These are phyloP conservation scores for Ommatoiulus sabulosus DNA, from an alignment of 2,888 invertebrate genomes.

Conservation along the genomic window DNA sequence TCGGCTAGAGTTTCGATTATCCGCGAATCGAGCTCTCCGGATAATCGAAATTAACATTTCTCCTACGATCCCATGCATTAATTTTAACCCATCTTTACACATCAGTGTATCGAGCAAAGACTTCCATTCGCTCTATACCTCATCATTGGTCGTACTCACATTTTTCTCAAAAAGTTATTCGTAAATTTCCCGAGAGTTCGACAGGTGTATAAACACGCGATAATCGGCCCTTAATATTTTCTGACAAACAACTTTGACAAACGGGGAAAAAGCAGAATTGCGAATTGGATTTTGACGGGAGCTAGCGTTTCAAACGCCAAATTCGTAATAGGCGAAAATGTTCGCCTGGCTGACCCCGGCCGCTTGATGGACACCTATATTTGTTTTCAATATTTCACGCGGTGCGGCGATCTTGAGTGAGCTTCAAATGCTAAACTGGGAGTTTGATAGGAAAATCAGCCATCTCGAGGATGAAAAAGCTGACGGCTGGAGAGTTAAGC, in stretches of 20 bases:
- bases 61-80: too few relatives aligned
- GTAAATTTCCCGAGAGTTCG: too few relatives aligned
- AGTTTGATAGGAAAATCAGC: slow-evolving; percentile 51
- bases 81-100: too few relatives aligned
- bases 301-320: neutral
- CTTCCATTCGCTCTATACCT: too few relatives aligned
- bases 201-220: too few relatives aligned
- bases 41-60: too few relatives aligned
- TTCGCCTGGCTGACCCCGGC: neutral
- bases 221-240: neutral
- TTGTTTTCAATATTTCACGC: slow-evolving; percentile 43
- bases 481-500: neutral
- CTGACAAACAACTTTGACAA: neutral
- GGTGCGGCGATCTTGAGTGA: slow-evolving; percentile 14
- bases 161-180: too few relatives aligned
- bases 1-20: too few relatives aligned
- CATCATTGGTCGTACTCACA: too few relatives aligned
- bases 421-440: neutral
- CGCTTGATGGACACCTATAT: slow-evolving; percentile 50
- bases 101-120: too few relatives aligned
- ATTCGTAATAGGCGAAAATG: neutral
- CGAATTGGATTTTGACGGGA: neutral
- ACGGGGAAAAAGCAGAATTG: neutral
- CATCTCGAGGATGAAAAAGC: neutral
- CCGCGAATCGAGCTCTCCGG: too few relatives aligned